These are phyloP conservation scores for Sigmodon hispidus DNA, from an alignment of 2,113 vertebrate genomes.

Conservation along the genomic window DNA sequence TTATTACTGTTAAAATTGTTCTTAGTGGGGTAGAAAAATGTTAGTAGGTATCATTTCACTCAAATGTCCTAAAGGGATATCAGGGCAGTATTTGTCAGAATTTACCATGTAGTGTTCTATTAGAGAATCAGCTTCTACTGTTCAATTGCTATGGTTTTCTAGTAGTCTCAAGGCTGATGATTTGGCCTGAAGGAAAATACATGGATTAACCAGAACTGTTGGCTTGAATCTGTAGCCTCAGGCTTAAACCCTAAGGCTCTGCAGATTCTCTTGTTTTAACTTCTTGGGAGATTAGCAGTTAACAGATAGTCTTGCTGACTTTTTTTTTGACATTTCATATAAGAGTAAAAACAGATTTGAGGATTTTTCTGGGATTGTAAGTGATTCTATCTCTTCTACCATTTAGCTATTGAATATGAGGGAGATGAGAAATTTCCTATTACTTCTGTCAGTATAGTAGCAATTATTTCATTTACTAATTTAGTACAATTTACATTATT, in stretches of 20 bases:
- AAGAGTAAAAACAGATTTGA: conserved; percentile 50
- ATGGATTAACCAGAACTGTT: background rate
- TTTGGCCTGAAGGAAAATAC: conserved; percentile 55
- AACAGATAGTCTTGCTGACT: background rate
- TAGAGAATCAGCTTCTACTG: background rate
- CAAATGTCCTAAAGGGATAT: background rate
- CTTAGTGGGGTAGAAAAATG: background rate
- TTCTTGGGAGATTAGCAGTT: conserved; percentile 35
- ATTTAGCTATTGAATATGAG: background rate
- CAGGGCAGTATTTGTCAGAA: background rate
- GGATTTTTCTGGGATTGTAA: conserved; percentile 7
- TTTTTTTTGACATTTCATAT: conserved; percentile 55
- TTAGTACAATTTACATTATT: background rate
- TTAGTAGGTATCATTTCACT: background rate
- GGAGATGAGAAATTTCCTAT: background rate
- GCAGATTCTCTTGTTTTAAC: background rate
- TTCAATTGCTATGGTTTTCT: conserved; percentile 24
- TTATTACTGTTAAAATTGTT: background rate
- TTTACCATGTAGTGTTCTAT: background rate
- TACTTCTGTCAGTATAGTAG: background rate
- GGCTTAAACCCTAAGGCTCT: conserved; percentile 17
- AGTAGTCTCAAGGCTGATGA: conserved; percentile 4
- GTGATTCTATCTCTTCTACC: conserved; percentile 5
- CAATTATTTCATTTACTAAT: background rate
- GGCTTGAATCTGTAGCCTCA: conserved; percentile 21